These are phyloP conservation scores for Hydrophis major DNA, from an alignment of 2,797 vertebrate genomes.

Conservation along the genomic window DNA sequence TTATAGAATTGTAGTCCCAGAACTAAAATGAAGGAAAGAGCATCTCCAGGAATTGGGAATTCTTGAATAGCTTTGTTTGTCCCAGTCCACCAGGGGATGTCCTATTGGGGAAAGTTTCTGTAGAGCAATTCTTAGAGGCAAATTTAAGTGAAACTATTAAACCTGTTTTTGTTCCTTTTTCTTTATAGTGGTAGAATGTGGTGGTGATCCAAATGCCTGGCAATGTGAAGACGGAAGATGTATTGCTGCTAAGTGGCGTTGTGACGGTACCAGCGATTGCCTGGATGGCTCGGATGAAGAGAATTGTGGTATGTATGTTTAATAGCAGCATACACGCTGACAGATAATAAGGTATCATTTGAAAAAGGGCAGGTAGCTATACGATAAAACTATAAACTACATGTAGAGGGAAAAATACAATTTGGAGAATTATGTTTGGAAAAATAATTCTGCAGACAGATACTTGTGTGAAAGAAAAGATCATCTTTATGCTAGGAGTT, in stretches of 20 bases:
- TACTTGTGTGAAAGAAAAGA: neutral
- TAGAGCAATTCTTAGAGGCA: neutral
- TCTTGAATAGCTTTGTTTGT: neutral
- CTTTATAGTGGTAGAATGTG: slow-evolving; percentile 5
- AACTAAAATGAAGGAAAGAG: neutral
- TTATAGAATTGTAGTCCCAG: neutral
- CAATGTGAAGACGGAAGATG: slow-evolving; percentile 85
- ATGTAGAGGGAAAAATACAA: neutral
- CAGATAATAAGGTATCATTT: neutral
- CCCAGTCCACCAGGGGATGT: neutral
- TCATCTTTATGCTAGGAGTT: neutral
- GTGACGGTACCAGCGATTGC: slow-evolving; percentile 84
- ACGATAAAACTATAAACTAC: neutral
- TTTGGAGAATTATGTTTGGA: neutral
- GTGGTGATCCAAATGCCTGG: slow-evolving; percentile 70
- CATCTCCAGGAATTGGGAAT: neutral
- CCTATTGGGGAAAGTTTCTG: neutral
- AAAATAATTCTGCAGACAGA: neutral
- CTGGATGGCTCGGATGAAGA: slow-evolving; percentile 87
- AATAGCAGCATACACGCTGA: neutral
- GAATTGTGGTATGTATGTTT: slow-evolving; percentile 71
- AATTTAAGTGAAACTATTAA: neutral
- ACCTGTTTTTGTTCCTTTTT: neutral
- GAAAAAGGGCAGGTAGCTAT: neutral
- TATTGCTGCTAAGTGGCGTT: slow-evolving; percentile 76